Percentiles rank a stretch among this genome's conserved stretches.
Conservation (phyloP, 2,797 vertebrate species). For the Limnodromus scolopaceus region DNA sequence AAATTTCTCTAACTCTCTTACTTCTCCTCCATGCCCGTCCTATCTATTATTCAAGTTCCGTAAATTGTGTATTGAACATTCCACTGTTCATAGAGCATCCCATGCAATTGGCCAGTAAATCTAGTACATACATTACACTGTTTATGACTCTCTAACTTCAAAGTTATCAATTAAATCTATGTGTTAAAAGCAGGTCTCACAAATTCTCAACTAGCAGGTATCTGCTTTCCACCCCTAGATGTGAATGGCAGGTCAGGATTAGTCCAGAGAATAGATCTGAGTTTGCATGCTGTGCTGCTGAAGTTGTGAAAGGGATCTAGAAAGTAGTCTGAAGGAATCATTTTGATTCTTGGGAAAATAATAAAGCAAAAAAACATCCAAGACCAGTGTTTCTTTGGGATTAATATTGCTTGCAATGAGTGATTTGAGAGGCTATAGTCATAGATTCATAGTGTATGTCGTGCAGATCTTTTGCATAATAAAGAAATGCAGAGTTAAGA, state of each 20-base stretch:
- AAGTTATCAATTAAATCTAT: not conserved
- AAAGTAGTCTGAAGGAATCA: not conserved
- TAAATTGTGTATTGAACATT: not conserved
- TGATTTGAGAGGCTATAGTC: not conserved
- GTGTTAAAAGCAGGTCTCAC: not conserved
- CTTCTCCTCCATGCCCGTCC: not conserved
- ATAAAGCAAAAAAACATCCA: accelerated
- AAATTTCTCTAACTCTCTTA: not conserved
- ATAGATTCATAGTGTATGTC: not conserved
- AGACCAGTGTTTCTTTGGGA: not conserved
- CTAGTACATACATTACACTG: not conserved
- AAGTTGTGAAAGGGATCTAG: not conserved
- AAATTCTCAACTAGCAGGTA: not conserved
- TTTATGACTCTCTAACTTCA: not conserved
- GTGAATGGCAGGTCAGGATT: not conserved
- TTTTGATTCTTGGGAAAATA: not conserved
- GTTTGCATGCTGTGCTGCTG: not conserved
- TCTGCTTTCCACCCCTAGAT: not conserved
- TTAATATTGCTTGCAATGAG: not conserved
- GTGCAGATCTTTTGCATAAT: not conserved
- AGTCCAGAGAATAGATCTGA: not conserved
- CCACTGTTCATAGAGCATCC: not conserved
- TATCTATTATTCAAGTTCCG: not conserved
- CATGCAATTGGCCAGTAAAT: not conserved
- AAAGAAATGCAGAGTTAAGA: not conserved